These are phyloP conservation scores for Melanostoma scalare DNA, from an alignment of 2,888 invertebrate genomes.

Conservation along the genomic window DNA sequence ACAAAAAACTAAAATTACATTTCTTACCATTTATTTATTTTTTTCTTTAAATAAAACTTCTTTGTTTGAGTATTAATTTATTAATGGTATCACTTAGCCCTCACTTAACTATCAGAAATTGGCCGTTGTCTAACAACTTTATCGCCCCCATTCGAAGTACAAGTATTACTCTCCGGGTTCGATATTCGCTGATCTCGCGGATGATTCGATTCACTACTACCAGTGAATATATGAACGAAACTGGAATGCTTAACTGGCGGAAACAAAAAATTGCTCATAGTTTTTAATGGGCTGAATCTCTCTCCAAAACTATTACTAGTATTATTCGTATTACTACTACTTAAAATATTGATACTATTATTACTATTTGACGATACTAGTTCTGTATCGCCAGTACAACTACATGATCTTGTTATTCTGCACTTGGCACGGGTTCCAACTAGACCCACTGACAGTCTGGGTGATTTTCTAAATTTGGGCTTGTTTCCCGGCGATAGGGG, in stretches of 20 bases:
- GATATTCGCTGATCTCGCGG: constrained; percentile 46
- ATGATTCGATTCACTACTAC: constrained; percentile 73
- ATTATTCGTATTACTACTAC: constrained; percentile 65
- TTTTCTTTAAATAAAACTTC: too few species aligned
- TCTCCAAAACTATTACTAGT: constrained; percentile 76
- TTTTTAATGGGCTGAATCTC: constrained; percentile 82
- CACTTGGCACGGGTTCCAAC: constrained; percentile 60
- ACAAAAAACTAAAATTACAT: too few species aligned
- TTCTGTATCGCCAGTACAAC: constrained; percentile 71
- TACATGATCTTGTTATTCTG: constrained; percentile 72
- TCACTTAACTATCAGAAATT: constrained; percentile 57
- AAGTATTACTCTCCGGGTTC: constrained; percentile 41
- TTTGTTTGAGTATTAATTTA: constrained; percentile 57
- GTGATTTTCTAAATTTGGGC: constrained; percentile 78
- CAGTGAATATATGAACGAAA: constrained; percentile 79
- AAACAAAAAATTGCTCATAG: constrained; percentile 82
- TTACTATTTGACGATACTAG: constrained; percentile 68
- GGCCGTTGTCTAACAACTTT: constrained; percentile 28
- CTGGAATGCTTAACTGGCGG: constrained; percentile 81
- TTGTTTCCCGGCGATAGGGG: constrained; percentile 76
- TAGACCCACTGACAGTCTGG: constrained; percentile 72
- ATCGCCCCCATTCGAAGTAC: constrained; percentile 43
- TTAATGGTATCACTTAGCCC: background rate
- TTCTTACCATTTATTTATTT: too few species aligned
- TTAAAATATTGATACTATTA: constrained; percentile 67